Conservation (phyloP, 1,140 invertebrate genomes). For the Brachystomella parvula region DNA sequence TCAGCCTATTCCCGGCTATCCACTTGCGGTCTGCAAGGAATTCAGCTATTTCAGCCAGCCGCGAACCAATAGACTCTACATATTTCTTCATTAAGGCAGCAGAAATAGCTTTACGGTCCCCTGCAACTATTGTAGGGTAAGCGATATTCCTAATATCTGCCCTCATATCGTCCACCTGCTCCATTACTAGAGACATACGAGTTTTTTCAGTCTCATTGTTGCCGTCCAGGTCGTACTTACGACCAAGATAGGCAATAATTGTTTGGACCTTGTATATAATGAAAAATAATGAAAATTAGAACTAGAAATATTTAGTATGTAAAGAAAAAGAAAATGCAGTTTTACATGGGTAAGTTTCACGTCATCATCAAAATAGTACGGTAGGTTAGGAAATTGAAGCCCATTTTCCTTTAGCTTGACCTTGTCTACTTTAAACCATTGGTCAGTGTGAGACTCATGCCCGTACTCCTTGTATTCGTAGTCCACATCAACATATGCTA, state of each 20-base stretch:
- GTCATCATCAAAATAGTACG: constrained; percentile 4
- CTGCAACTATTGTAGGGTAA: background rate
- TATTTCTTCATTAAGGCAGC: background rate
- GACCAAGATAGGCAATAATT: background rate
- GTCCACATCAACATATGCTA: background rate
- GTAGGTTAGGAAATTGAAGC: background rate
- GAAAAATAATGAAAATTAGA: background rate
- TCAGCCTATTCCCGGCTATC: background rate
- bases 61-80: background rate
- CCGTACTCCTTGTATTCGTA: background rate
- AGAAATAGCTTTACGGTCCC: background rate
- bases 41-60: background rate
- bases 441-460: background rate
- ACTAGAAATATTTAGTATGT: background rate
- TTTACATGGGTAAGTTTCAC: constrained; percentile 2
- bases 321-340: background rate
- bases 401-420: background rate
- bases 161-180: background rate
- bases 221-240: constrained; percentile 4
- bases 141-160: background rate
- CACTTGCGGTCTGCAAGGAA: background rate
- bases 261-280: background rate
- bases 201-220: background rate
- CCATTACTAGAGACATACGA: background rate
- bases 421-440: constrained; percentile 6